These are phyloP conservation scores for Morpho deidamia DNA, from an alignment of 2,888 invertebrate genomes.

Conservation along the genomic window DNA sequence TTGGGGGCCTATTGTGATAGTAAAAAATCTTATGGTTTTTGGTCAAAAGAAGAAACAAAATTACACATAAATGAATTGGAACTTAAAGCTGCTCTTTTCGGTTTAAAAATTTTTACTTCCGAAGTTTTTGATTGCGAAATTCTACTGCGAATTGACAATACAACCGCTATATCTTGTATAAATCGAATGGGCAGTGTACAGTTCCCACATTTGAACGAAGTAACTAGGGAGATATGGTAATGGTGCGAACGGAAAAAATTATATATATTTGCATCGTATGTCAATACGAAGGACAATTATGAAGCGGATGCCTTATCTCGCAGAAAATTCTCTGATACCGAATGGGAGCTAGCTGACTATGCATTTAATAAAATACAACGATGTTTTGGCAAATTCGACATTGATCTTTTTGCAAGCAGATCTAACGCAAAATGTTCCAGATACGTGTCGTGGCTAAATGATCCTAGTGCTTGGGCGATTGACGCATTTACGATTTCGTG, in stretches of 20 bases:
- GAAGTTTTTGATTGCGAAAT: neutral
- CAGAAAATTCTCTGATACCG: conserved; percentile 12
- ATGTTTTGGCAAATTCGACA: conserved; percentile 12
- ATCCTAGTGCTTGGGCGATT: conserved; percentile 6
- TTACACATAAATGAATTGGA: conserved; percentile 1
- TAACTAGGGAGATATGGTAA: conserved; percentile 21
- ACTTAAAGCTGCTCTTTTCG: neutral
- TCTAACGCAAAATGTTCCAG: conserved; percentile 18
- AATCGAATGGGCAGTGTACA: conserved; percentile 22
- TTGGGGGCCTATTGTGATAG: conserved; percentile 20
- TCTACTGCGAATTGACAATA: conserved; percentile 16
- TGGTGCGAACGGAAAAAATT: conserved; percentile 5
- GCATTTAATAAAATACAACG: conserved; percentile 6
- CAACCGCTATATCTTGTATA: conserved; percentile 18
- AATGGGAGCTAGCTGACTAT: conserved; percentile 13
- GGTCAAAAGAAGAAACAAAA: conserved; percentile 10
- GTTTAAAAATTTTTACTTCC: neutral
- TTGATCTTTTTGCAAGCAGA: conserved; percentile 21
- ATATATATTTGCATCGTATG: conserved; percentile 24
- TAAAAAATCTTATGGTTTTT: conserved; percentile 10
- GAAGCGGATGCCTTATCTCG: conserved; percentile 24
- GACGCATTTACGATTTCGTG: conserved; percentile 20
- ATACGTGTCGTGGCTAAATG: conserved; percentile 21
- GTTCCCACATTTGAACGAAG: conserved; percentile 20
- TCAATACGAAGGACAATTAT: conserved; percentile 19